Evolutionary conservation across 2,113 vertebrate genomes (phyloP).

Genomic region (Thermophis baileyi): DNA sequence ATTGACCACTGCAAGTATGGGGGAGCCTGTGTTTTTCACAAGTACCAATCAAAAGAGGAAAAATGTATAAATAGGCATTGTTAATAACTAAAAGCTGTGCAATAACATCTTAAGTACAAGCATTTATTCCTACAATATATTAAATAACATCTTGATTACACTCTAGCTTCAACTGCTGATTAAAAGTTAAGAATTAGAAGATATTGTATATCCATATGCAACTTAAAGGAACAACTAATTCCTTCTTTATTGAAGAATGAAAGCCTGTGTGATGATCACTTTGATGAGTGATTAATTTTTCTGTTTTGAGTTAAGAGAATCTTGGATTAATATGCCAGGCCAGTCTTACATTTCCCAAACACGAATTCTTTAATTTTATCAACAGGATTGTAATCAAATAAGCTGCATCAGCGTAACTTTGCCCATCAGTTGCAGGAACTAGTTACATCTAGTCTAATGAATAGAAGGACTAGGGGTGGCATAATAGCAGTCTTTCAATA

Average conservation of each 20-base stretch:
- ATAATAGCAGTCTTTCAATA: too few species aligned
- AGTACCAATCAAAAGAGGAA: constrained; percentile 24
- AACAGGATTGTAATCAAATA: neutral
- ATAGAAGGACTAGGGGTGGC: too few species aligned
- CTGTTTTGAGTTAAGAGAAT: neutral
- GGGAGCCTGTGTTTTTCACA: constrained; percentile 7
- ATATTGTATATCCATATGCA: neutral
- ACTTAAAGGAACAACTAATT: neutral
- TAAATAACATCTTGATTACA: constrained; percentile 6
- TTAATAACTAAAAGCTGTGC: constrained; percentile 41
- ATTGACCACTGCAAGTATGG: neutral
- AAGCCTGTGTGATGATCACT: neutral
- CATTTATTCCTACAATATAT: constrained; percentile 21
- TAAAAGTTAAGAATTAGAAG: constrained; percentile 8
- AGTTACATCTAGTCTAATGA: too few species aligned
- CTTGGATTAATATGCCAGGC: neutral
- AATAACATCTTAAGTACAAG: constrained; percentile 34
- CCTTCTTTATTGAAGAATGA: neutral
- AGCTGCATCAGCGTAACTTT: neutral
- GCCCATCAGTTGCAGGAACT: neutral
- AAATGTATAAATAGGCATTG: constrained; percentile 33
- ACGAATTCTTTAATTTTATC: neutral
- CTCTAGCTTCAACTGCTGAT: constrained; percentile 27
- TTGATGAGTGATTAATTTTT: accelerated
- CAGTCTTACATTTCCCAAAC: neutral